Conservation (phyloP, 2,888 invertebrate genomes). For the Acleris emargana region DNA sequence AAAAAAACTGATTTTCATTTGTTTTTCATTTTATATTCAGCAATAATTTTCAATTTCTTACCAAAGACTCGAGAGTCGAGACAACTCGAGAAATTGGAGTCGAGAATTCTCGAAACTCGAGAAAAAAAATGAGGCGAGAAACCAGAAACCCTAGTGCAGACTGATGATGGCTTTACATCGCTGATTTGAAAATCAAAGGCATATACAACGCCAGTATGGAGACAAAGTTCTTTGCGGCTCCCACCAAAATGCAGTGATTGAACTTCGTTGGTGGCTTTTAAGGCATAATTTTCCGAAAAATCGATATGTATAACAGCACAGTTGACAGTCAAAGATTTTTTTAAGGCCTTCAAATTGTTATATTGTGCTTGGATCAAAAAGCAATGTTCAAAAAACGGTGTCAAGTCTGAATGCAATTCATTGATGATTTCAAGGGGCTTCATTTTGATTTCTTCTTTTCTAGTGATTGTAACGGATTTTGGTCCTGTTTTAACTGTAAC, state of each 20-base stretch:
- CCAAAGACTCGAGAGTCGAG: too few species aligned
- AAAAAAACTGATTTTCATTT: too few species aligned
- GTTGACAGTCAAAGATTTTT: neutral
- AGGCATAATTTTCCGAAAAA: constrained; percentile 43
- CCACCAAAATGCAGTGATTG: constrained; percentile 43
- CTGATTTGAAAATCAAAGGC: neutral
- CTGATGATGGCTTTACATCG: constrained; percentile 5
- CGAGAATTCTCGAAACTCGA: too few species aligned
- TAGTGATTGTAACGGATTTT: neutral
- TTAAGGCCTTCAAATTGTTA: neutral
- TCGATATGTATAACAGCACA: constrained; percentile 40
- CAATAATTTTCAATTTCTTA: too few species aligned
- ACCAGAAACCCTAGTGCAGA: too few species aligned
- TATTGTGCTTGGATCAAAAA: neutral
- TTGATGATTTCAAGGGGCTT: neutral
- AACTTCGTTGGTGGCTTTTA: constrained; percentile 42
- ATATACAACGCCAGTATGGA: constrained; percentile 41
- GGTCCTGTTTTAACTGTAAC: neutral
- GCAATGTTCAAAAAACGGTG: neutral
- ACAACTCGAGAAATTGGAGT: too few species aligned
- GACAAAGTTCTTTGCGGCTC: constrained; percentile 40
- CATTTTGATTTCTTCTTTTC: constrained; percentile 2
- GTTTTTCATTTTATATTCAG: too few species aligned
- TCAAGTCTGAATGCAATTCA: neutral
- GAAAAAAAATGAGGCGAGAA: too few species aligned